A percentile compares a stretch with the other conserved stretches of the same genome.
These are phyloP conservation scores for Galaxias olidus DNA, from an alignment of 2,797 vertebrate genomes.

Conservation along the genomic window DNA sequence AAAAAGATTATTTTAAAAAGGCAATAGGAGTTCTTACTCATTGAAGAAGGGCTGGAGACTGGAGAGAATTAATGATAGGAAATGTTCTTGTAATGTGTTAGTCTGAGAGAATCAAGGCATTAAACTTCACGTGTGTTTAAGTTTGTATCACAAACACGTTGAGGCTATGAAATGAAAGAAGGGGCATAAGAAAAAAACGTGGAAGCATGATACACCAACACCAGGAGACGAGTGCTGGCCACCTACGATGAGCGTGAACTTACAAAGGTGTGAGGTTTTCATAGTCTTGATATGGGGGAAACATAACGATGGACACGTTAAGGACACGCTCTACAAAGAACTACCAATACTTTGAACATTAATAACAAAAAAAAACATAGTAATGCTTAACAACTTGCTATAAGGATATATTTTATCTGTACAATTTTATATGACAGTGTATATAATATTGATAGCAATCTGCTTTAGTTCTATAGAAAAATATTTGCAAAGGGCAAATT, in stretches of 20 bases:
- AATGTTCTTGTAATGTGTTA: slow-evolving; percentile 1
- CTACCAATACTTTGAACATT: slow-evolving; percentile 40
- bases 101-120: slow-evolving; percentile 14
- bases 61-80: not conserved
- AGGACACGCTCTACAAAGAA: slow-evolving; percentile 12
- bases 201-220: slow-evolving; percentile 16
- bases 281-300: slow-evolving; percentile 38
- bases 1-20: slow-evolving; percentile 5
- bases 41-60: not conserved
- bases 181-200: slow-evolving; percentile 11
- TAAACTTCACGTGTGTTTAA: slow-evolving; percentile 8
- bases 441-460: slow-evolving; percentile 52
- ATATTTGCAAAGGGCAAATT: slow-evolving; percentile 59
- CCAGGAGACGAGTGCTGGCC: slow-evolving; percentile 9
- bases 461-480: slow-evolving; percentile 60
- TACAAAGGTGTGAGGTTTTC: slow-evolving; percentile 23
- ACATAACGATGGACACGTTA: slow-evolving; percentile 27
- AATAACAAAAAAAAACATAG: slow-evolving; percentile 30
- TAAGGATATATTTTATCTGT: slow-evolving; percentile 53
- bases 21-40: not conserved
- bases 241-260: not conserved
- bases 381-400: slow-evolving; percentile 38
- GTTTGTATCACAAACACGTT: slow-evolving; percentile 5
- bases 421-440: slow-evolving; percentile 54
- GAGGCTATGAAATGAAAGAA: slow-evolving; percentile 9